phyloP scores from a whole-genome alignment of 2,113 vertebrate genomes.

The Seriola dumerili region DNA sequence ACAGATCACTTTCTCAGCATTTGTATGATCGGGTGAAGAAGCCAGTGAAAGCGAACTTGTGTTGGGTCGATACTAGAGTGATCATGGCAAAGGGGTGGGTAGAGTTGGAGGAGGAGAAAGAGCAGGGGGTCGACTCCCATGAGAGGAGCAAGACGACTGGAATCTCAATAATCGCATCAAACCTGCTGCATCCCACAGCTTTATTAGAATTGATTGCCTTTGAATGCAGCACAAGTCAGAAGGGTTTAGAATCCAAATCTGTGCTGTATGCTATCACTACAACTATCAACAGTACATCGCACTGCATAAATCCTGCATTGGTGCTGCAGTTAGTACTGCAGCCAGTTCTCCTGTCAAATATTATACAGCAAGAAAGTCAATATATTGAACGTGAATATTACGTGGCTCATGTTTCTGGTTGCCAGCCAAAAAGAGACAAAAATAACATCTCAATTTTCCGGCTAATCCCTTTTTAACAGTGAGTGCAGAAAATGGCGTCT shows the following conservation, averaged over 20 bases:
- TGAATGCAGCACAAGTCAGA: conserved; percentile 60
- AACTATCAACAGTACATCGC: conserved; percentile 5
- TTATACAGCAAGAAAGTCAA: conserved; percentile 6
- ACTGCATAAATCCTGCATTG: conserved; percentile 10
- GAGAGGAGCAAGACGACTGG: conserved; percentile 59
- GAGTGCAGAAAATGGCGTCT: background rate
- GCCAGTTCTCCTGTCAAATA: background rate
- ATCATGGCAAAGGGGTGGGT: conserved; percentile 48
- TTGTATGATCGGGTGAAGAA: conserved; percentile 34
- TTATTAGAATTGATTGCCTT: conserved; percentile 79
- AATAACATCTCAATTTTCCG: background rate
- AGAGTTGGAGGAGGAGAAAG: conserved; percentile 46
- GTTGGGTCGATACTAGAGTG: conserved; percentile 58
- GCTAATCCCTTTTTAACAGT: background rate
- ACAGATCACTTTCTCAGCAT: conserved; percentile 62
- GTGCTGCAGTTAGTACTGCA: conserved; percentile 8
- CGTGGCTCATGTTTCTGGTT: background rate
- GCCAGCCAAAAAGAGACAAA: background rate
- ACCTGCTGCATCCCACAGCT: conserved; percentile 66
- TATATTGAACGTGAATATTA: background rate
- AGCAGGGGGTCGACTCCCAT: conserved; percentile 48
- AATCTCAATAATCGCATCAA: conserved; percentile 83
- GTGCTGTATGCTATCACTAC: background rate
- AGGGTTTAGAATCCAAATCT: conserved; percentile 36
- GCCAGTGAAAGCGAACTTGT: conserved; percentile 12